Percentiles rank a stretch among this genome's conserved stretches.
Conservation (phyloP, 92 coral and sea anemone genomes). For the Actinernus sp. region DNA sequence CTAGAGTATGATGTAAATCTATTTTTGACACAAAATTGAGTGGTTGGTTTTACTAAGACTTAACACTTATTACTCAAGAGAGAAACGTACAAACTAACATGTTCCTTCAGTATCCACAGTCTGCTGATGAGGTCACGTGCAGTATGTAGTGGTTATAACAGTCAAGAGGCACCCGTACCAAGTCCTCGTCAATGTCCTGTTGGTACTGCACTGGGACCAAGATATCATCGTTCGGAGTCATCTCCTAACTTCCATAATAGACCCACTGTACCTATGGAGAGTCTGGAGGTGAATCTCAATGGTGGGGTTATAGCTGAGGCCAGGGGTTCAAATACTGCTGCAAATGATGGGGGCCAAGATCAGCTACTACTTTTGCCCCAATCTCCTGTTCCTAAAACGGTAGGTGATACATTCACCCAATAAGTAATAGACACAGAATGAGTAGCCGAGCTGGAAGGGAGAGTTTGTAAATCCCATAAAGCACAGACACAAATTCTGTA, state of each 20-base stretch:
- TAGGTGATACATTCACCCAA: no score
- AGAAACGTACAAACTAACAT: background rate
- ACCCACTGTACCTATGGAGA: constrained; percentile 10
- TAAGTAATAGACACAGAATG: no score
- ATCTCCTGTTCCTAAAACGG: constrained; percentile 93
- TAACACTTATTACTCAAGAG: no score
- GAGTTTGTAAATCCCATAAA: no score
- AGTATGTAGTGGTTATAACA: no score
- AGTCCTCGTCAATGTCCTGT: constrained; percentile 40
- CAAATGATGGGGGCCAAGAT: background rate
- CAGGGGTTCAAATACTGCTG: constrained; percentile 2
- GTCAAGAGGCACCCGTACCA: constrained; percentile 43
- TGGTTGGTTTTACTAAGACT: no score
- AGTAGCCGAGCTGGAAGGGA: no score
- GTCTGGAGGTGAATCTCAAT: no score
- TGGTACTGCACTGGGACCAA: constrained; percentile 24
- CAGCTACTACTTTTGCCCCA: constrained; percentile 63
- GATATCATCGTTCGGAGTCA: constrained; percentile 78
- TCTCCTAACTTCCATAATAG: constrained; percentile 48
- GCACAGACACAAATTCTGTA: no score
- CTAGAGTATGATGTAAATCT: no score
- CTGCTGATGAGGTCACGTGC: constrained; percentile 69
- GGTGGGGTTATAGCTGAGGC: constrained; percentile 59
- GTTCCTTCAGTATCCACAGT: constrained; percentile 67
- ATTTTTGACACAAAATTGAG: no score